A percentile compares a stretch with the other conserved stretches of the same genome.
Conservation (phyloP, 2,113 vertebrate species). For the Parus major region DNA sequence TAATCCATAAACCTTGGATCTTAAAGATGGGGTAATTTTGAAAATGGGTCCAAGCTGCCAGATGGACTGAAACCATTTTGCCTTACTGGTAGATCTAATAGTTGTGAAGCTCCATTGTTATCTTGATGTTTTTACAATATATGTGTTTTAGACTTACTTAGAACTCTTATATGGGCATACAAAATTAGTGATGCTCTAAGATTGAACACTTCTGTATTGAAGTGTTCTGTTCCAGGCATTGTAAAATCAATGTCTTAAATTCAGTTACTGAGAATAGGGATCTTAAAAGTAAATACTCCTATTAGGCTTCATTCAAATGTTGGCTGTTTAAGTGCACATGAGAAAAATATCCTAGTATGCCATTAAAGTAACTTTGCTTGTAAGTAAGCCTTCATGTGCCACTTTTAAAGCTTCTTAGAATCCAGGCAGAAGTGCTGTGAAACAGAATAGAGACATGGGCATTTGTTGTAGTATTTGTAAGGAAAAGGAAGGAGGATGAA, state of each 20-base stretch:
- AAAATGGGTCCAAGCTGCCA: not conserved
- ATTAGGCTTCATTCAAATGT: not conserved
- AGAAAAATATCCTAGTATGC: not conserved
- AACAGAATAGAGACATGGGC: slow-evolving; percentile 1
- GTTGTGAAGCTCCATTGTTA: not conserved
- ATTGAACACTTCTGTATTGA: not conserved
- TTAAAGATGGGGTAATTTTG: not conserved
- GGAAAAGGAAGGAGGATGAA: not conserved
- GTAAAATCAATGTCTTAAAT: not conserved
- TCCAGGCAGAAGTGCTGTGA: not conserved
- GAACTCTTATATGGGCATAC: not conserved
- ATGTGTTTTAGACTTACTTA: not conserved
- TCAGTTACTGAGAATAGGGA: not conserved
- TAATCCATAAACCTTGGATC: not conserved
- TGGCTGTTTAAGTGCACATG: not conserved
- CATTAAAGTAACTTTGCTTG: not conserved
- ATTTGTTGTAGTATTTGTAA: not conserved
- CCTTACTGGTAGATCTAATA: not conserved
- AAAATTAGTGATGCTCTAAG: not conserved
- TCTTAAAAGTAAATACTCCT: not conserved
- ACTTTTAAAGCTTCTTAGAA: not conserved
- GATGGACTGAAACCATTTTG: not conserved
- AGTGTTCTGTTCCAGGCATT: not conserved
- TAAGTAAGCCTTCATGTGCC: not conserved
- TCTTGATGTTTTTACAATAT: not conserved